phyloP scores from a whole-genome alignment of 2,888 invertebrate species.

The Didymodactylos carnosus region DNA sequence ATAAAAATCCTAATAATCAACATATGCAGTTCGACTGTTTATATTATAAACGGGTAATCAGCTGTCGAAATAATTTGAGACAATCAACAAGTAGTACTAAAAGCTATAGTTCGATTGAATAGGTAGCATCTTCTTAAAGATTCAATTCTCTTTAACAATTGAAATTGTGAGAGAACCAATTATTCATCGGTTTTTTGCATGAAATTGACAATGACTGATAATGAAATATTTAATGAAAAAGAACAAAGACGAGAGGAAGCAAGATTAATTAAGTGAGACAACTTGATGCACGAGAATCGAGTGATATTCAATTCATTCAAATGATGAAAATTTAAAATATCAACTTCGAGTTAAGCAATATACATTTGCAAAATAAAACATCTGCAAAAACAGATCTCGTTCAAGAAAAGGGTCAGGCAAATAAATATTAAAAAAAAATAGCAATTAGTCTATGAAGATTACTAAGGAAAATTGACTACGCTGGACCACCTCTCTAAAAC shows the following conservation, averaged over 20 bases:
- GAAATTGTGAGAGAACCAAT: not conserved
- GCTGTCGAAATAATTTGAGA: constrained; percentile 26
- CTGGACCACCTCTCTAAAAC: not conserved
- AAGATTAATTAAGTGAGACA: constrained; percentile 21
- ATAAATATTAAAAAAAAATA: not conserved
- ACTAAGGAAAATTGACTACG: not conserved
- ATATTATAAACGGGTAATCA: constrained; percentile 16
- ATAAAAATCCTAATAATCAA: constrained; percentile 16
- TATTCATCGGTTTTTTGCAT: not conserved
- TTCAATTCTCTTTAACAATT: constrained; percentile 21
- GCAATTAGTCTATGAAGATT: not conserved
- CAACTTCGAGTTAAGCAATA: not conserved
- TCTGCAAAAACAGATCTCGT: not conserved
- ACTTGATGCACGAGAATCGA: constrained; percentile 25
- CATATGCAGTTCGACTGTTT: not conserved
- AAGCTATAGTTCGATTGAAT: constrained; percentile 28
- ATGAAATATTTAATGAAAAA: constrained; percentile 16
- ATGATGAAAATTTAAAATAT: not conserved
- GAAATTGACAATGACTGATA: too few species aligned
- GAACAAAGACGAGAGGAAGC: constrained; percentile 19
- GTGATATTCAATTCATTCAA: constrained; percentile 18
- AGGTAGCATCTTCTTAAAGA: constrained; percentile 25
- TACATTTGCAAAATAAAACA: not conserved
- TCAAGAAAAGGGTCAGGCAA: not conserved
- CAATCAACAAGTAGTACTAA: constrained; percentile 28